Evolutionary conservation across 2,888 invertebrate species (phyloP), one percentile per base, ranked within the genome.

Genomic region (Exocentrus adspersus): DNA sequence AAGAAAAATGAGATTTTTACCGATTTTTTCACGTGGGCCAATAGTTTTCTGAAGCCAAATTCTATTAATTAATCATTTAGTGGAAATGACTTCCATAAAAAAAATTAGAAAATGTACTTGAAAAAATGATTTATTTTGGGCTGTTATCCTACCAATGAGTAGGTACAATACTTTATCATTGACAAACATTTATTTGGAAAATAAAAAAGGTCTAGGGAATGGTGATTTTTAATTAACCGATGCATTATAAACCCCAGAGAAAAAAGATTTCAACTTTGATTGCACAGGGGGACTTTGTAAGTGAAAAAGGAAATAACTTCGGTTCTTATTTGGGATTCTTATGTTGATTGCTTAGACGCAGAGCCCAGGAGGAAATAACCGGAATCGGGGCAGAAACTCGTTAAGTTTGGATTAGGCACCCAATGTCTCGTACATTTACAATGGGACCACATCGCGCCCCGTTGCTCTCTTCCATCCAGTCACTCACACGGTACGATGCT

Each of bases 361-460:
- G 67, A 64, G 67, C 64, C 68, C 65, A 72, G 69, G 67, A 70
- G 70, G 60, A 59, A 71, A 72, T 68, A 71, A 73, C 68, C 72
- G 60, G 70, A 68, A 73, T 66, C 73, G 69, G 76, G 75, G 74
- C 75, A 75, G 77, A 79, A 80, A 80, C 81, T 81, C 81, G 81
- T 82, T 82, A 81, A 81, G 78, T 79, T 76, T 69, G 81, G 82
- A 82, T 82, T 82, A 82, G 77, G 79, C 75, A 77, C 77, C 78
- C 79, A 79, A 79, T 79, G 79, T 79, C 75, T 77, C 77, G 78
- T 78, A 67, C 68, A 70, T 71, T 69, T 61, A 63, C 59, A 70
- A 71, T 65, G 66, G 70, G 58, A 60, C 71, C 61, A 56, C 62
- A 46, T 48, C 28, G 58, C 56, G 48, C 56, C 62, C 62, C 67